phyloP scores from a whole-genome alignment of 2,113 vertebrate genomes.

The Erythrocercus mccallii region DNA sequence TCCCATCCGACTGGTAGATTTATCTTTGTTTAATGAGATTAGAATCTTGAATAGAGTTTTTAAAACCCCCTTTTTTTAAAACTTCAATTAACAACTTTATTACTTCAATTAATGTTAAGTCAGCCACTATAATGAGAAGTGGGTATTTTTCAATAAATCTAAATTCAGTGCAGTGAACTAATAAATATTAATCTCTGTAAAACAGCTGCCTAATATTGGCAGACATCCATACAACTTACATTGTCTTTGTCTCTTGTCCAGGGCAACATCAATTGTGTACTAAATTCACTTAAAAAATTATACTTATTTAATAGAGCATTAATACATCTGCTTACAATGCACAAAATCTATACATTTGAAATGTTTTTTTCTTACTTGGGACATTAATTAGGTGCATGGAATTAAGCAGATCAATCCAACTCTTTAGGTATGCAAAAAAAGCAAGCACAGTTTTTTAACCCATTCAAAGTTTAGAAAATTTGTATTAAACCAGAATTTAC shows the following conservation, averaged over 20 bases:
- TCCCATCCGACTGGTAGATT: background rate
- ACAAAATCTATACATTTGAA: background rate
- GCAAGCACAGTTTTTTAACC: background rate
- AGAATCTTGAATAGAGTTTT: background rate
- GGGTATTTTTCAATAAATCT: background rate
- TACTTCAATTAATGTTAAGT: background rate
- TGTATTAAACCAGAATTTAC: background rate
- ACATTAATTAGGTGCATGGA: background rate
- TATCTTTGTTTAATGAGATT: background rate
- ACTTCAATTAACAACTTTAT: background rate
- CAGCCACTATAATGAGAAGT: background rate
- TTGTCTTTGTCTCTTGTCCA: background rate
- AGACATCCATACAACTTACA: background rate
- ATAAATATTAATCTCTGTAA: background rate
- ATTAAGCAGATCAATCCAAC: background rate
- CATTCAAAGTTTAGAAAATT: background rate
- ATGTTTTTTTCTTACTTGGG: background rate
- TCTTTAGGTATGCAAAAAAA: background rate
- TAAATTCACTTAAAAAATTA: background rate
- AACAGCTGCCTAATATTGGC: background rate
- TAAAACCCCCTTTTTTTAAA: fast-evolving
- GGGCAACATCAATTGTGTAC: background rate
- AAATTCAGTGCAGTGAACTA: background rate
- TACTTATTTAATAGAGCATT: background rate
- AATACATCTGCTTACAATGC: background rate